Evolutionary conservation across 2,888 invertebrate genomes (phyloP), one percentile per base, ranked within the genome.

Genomic region (Cantharis lateralis): DNA sequence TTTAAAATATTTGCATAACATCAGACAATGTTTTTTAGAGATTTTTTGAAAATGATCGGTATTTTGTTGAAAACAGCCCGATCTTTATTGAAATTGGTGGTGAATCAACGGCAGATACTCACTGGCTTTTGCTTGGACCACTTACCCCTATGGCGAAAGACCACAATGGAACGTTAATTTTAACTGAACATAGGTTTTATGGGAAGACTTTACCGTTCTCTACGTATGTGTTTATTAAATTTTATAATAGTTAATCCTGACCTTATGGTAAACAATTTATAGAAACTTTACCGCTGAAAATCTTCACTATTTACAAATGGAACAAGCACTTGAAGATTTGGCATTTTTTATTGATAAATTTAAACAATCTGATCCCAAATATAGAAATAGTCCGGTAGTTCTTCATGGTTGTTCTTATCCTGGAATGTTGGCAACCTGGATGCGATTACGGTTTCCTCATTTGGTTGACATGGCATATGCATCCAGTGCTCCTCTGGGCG

Each of bases 161-260:
- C 16, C 89, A 92, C 79, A 88, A 89, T 1, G 95, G 93, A 0
- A 90, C 91, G 3, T 88, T 94, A 83, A 93, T 93, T 84, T 93
- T 93, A 81, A 92, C 95, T 0, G 96, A 96, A 84, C 96, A 96
- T 86, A 90, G 96, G 81, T 96, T 92, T 85, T 96, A 96, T 84
- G 96, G 96, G 0, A 84, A 90, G 72, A 95, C 94, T 79, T 90
- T 90, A 78, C 96, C 95, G 0, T 92, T 92, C 15, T 62, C 63
- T 0, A 74, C 63, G 74, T 74, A 74, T 32, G 70, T 48, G n/a
- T 48, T 48, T 7, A n/a, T 48, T 48, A 48, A n/a, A 48, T 7
- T 48, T n/a, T 48, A n/a, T 48, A 48, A 7, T n/a, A 48, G 1
- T 7, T 48, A n/a, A 48, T 48, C n/a, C n/a, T n/a, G 24, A 24